phyloP scores from a whole-genome alignment of 2,888 invertebrate genomes.

The Orthosia gothica region DNA sequence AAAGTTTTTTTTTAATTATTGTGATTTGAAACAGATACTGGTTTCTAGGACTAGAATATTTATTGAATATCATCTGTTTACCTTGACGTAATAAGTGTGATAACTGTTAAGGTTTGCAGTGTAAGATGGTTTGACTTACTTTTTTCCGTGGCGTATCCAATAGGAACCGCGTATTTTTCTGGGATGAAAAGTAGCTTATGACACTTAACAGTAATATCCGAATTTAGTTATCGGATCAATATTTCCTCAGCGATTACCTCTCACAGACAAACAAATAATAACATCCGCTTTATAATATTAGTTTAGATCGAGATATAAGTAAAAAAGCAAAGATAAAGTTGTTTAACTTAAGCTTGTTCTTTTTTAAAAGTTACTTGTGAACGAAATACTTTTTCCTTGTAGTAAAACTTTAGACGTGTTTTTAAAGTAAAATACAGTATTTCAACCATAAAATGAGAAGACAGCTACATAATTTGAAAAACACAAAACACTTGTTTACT shows the following conservation, averaged over 20 bases:
- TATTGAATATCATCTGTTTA: too few relatives aligned
- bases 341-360: slow-evolving; percentile 5
- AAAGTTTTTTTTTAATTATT: too few relatives aligned
- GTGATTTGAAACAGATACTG: neutral
- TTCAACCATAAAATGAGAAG: neutral
- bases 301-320: neutral
- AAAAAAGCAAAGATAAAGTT: slow-evolving; percentile 5
- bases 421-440: neutral
- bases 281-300: neutral
- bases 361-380: slow-evolving; percentile 1
- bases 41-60: too few relatives aligned
- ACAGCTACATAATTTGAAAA: neutral
- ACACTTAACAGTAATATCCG: too few relatives aligned
- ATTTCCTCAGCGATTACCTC: too few relatives aligned
- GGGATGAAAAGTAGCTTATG: too few relatives aligned
- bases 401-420: slow-evolving; percentile 1
- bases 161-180: too few relatives aligned
- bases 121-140: too few relatives aligned
- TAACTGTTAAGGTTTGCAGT: too few relatives aligned
- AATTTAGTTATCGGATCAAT: too few relatives aligned
- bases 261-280: neutral
- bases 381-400: slow-evolving; percentile 9
- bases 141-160: too few relatives aligned
- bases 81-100: too few relatives aligned
- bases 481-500: neutral